Conservation (phyloP, 2,113 vertebrate genomes). For the Pelmatolapia mariae region DNA sequence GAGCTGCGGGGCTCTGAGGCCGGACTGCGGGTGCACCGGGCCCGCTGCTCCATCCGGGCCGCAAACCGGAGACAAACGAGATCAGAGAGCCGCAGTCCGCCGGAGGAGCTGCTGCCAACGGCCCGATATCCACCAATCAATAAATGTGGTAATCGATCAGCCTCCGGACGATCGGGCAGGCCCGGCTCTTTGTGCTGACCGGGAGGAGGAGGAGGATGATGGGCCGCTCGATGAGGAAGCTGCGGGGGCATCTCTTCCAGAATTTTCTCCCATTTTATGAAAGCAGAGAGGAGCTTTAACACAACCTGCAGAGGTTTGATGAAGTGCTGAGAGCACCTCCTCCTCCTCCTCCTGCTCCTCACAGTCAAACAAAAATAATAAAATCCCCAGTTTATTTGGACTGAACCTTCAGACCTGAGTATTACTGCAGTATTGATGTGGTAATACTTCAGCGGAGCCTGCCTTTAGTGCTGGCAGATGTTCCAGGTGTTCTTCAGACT, state of each 20-base stretch:
- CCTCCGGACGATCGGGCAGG: not conserved
- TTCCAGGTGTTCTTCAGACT: not conserved
- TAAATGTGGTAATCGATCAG: not conserved
- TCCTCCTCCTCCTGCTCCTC: accelerated
- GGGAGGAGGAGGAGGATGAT: not conserved
- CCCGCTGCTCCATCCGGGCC: not conserved
- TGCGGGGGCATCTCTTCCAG: not conserved
- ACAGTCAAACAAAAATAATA: not conserved
- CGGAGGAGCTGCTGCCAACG: not conserved
- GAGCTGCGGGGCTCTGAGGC: not conserved
- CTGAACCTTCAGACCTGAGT: not conserved
- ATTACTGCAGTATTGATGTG: not conserved
- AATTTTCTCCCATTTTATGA: not conserved
- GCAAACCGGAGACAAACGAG: not conserved
- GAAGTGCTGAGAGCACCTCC: not conserved
- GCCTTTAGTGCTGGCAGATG: not conserved
- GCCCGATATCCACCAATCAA: not conserved
- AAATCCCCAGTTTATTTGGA: not conserved
- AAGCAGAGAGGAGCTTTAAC: not conserved
- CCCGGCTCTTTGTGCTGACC: not conserved
- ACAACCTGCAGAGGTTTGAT: not conserved
- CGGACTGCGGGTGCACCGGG: constrained; percentile 3
- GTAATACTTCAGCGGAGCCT: not conserved
- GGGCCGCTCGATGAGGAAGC: not conserved
- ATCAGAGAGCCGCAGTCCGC: not conserved